Evolutionary conservation across 1,140 invertebrate genomes (phyloP), one percentile per base, ranked within the genome.

Genomic region (Oedothorax gibbosus): DNA sequence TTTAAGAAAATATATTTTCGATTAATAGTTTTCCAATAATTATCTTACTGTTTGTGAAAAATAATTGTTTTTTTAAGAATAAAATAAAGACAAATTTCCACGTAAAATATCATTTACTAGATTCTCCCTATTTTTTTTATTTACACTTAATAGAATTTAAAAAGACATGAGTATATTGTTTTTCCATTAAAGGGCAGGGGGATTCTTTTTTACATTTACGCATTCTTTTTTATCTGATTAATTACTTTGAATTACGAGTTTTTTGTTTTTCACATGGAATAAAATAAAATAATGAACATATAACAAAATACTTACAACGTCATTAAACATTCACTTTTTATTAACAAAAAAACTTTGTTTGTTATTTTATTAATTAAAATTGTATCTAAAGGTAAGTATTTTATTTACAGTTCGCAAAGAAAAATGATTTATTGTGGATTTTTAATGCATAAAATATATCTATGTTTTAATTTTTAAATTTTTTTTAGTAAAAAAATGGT

Each of bases 1-100:
- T 21, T 75, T 57, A 75, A 56, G 18, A n/a, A 21, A 35, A 15
- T 18, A 75, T 21, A 75, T 57, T 75, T 50, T 7, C 72, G 20
- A 57, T 75, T 75, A 75, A 75, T 75, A 15, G 72, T 51, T 75
- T 75, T 75, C 35, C 72, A 35, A 75, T 75, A 75, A 75, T 60
- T 75, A 75, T 21, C 20, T 75, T 75, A n/a, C 54, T 14, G 35
- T 75, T 71, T 71, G 9, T 71, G 12, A 50, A 71, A 71, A 71
- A 51, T 12, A 71, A 3, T 51, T 62, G 57, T 18, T 71, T 71
- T 71, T 71, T 71, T n/a, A 51, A 10, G 69, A 53, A 75, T n/a
- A 20, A 35, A 57, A 75, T 56, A 73, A 60, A 49, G 49, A 60
- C 0, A 15, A 51, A 35, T 35, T 35, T 35, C 35, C 35, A 35